Evolutionary conservation across 2,888 invertebrate genomes (phyloP).

Genomic region (Melipona beecheii): DNA sequence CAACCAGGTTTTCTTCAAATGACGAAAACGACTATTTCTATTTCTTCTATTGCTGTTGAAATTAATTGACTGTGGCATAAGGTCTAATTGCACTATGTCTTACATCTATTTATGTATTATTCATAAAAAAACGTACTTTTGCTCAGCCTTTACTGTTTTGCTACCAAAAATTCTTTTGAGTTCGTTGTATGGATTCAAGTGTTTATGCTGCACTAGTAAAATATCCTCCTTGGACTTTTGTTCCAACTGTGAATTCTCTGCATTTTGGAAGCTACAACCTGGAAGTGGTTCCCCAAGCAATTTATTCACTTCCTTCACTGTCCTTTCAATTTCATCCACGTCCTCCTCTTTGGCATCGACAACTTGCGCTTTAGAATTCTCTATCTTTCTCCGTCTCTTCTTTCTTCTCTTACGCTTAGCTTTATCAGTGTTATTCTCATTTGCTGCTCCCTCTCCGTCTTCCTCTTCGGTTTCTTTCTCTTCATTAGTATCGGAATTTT

Average conservation of each 20-base stretch:
- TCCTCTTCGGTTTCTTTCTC: conserved; percentile 80
- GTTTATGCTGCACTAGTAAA: conserved; percentile 88
- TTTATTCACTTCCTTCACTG: conserved; percentile 88
- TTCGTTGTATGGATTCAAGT: conserved; percentile 92
- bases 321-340: conserved; percentile 89
- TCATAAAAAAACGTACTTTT: conserved; percentile 79
- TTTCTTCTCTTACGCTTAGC: conserved; percentile 88
- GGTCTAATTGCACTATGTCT: neutral
- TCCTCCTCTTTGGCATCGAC: conserved; percentile 71
- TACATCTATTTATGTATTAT: neutral
- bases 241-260: conserved; percentile 52
- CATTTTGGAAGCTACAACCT: conserved; percentile 75
- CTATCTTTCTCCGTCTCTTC: conserved; percentile 86
- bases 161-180: conserved; percentile 92
- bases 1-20: conserved; percentile 88
- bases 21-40: conserved; percentile 85
- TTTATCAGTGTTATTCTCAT: conserved; percentile 76
- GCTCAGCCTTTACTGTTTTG: conserved; percentile 90
- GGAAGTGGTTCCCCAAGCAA: conserved; percentile 86
- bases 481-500: conserved; percentile 88
- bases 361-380: conserved; percentile 62
- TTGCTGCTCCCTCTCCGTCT: conserved; percentile 83
- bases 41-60: conserved; percentile 85
- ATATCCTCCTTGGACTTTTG: conserved; percentile 84
- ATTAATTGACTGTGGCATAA: conserved; percentile 42